A percentile compares a stretch with the other conserved stretches of the same genome.
These are phyloP conservation scores for Myrmophylax atrothorax DNA, from an alignment of 2,113 vertebrate genomes.

Conservation along the genomic window DNA sequence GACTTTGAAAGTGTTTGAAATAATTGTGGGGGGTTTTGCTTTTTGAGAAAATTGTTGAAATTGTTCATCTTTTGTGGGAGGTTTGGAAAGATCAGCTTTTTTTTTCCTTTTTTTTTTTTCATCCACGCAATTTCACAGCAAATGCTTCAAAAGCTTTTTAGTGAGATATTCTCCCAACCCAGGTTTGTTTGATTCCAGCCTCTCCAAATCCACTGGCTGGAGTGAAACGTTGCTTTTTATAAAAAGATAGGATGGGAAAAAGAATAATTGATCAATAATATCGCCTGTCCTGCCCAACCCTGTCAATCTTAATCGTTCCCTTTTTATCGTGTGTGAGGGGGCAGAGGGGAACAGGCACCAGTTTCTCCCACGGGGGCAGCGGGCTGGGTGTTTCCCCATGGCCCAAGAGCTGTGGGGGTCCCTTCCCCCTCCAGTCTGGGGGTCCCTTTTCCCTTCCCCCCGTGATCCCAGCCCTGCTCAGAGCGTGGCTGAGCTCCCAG, in stretches of 20 bases:
- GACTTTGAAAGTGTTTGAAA: constrained; percentile 24
- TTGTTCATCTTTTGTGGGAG: background rate
- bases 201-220: rapidly evolving
- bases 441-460: background rate
- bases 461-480: rapidly evolving
- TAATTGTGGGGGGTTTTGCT: background rate
- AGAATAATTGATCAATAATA: too few relatives aligned
- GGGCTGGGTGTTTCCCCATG: background rate
- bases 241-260: background rate
- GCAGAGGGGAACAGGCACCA: too few relatives aligned
- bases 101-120: background rate
- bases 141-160: background rate
- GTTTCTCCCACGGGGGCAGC: rapidly evolving
- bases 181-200: rapidly evolving
- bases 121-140: background rate
- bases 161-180: background rate
- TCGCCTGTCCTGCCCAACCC: too few relatives aligned
- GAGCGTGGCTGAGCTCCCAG: background rate
- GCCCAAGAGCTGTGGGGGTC: background rate
- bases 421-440: rapidly evolving
- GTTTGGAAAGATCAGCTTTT: background rate
- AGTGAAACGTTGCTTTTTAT: background rate
- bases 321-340: rapidly evolving
- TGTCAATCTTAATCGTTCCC: background rate
- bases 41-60: background rate